phyloP scores from a whole-genome alignment of 2,888 invertebrate species.

The Aleiodes alternator region DNA sequence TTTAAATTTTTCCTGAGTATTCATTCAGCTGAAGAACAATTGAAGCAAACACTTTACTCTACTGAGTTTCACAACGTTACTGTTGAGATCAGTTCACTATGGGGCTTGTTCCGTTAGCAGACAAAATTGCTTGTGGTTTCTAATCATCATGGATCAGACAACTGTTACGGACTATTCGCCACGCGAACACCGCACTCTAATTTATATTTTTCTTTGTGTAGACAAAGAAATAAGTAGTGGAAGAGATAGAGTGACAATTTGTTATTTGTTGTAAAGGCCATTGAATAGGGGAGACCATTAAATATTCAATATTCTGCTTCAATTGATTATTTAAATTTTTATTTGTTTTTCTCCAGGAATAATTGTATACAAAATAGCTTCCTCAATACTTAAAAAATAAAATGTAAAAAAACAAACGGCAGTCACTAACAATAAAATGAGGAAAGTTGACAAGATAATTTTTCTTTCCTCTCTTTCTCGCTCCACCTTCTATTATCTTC shows the following conservation, averaged over 20 bases:
- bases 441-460: no score
- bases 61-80: conserved; percentile 36
- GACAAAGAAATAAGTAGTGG: conserved; percentile 49
- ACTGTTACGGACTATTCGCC: conserved; percentile 65
- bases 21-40: conserved; percentile 1
- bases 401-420: conserved; percentile 3
- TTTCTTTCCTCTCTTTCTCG: no score
- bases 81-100: conserved; percentile 38
- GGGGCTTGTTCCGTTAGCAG: conserved; percentile 42
- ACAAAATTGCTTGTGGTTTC: conserved; percentile 51
- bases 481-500: neutral
- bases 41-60: conserved; percentile 11
- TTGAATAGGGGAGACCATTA: neutral
- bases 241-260: conserved; percentile 25
- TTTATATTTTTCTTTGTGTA: conserved; percentile 69
- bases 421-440: neutral
- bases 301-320: neutral
- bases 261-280: no score
- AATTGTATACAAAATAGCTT: conserved; percentile 2
- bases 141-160: conserved; percentile 60
- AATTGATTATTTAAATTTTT: neutral
- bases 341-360: neutral
- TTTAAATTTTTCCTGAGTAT: conserved; percentile 20
- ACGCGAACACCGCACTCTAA: conserved; percentile 62
- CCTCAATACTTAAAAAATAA: conserved; percentile 10